Percentiles rank a stretch among this genome's conserved stretches.
Conservation (phyloP, 2,888 invertebrate genomes). For the Dicranocentrus wangi region DNA sequence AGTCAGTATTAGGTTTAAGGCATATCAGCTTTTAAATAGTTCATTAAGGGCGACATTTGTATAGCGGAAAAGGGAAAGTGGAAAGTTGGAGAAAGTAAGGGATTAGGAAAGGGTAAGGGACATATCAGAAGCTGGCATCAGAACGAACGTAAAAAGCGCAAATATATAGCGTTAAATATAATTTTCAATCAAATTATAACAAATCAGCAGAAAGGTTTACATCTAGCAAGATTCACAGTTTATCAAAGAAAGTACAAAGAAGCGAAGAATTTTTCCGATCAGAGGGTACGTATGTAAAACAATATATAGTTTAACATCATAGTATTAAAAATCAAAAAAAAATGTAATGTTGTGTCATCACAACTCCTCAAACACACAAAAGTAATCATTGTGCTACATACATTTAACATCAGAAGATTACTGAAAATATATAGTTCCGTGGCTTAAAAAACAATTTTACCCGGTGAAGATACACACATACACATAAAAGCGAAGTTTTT, state of each 20-base stretch:
- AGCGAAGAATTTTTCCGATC: constrained; percentile 22
- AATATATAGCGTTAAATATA: constrained; percentile 30
- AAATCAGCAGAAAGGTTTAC: constrained; percentile 9
- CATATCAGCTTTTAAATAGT: constrained; percentile 1
- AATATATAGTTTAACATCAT: constrained; percentile 10
- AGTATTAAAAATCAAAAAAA: constrained; percentile 29
- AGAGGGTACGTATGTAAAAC: constrained; percentile 6
- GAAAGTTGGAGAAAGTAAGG: neutral
- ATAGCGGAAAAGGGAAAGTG: neutral
- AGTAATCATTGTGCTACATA: constrained; percentile 56
- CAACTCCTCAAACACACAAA: neutral
- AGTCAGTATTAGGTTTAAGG: constrained; percentile 42
- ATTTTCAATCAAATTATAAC: neutral
- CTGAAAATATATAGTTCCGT: neutral
- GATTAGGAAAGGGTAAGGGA: constrained; percentile 32
- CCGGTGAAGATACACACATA: neutral
- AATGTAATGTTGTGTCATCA: constrained; percentile 19
- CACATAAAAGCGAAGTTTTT: constrained; percentile 33
- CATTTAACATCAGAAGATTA: constrained; percentile 5
- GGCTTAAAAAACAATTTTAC: neutral
- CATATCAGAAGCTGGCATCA: neutral
- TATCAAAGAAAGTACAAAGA: constrained; percentile 52
- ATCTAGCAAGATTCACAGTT: constrained; percentile 1
- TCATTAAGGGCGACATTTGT: too few relatives aligned
- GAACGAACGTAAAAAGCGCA: constrained; percentile 46